phyloP scores from a whole-genome alignment of 2,888 invertebrate genomes.

The Lepidochitona cinerea region DNA sequence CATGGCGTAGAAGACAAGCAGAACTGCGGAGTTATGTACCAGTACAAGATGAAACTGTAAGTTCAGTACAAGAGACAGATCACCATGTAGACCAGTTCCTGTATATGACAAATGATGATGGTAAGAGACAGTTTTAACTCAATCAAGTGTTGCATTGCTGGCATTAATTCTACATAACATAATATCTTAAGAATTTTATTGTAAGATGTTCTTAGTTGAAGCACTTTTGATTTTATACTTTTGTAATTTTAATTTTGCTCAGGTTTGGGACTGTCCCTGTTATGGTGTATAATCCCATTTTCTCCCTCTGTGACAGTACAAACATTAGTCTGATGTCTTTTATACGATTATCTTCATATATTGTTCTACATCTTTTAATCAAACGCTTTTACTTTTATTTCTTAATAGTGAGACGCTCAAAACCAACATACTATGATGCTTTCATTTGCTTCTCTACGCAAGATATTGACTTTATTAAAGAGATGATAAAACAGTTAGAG shows the following conservation, averaged over 20 bases:
- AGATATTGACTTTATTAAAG: slow-evolving; percentile 57
- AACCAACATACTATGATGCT: slow-evolving; percentile 56
- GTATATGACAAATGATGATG: slow-evolving; percentile 42
- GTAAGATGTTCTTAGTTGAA: too few species aligned
- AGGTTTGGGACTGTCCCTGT: too few species aligned
- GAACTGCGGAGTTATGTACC: slow-evolving; percentile 25
- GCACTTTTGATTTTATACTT: background rate
- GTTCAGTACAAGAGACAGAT: slow-evolving; percentile 25
- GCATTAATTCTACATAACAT: too few species aligned
- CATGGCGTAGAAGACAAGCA: slow-evolving; percentile 26
- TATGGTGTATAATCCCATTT: too few species aligned
- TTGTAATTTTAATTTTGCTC: background rate
- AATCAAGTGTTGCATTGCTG: too few species aligned
- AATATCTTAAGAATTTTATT: too few species aligned
- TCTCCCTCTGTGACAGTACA: too few species aligned
- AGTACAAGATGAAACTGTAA: slow-evolving; percentile 43
- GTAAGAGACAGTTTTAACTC: too few species aligned
- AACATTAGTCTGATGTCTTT: too few species aligned
- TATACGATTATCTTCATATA: too few species aligned
- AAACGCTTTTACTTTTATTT: background rate
- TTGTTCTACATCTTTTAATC: too few species aligned
- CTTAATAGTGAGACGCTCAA: slow-evolving; percentile 10
- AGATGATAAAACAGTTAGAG: slow-evolving; percentile 55
- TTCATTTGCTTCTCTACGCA: slow-evolving; percentile 60
- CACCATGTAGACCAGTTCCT: slow-evolving; percentile 38